These are phyloP conservation scores for Drosophila sechellia DNA, from an alignment of 1,140 invertebrate species.

Conservation along the genomic window DNA sequence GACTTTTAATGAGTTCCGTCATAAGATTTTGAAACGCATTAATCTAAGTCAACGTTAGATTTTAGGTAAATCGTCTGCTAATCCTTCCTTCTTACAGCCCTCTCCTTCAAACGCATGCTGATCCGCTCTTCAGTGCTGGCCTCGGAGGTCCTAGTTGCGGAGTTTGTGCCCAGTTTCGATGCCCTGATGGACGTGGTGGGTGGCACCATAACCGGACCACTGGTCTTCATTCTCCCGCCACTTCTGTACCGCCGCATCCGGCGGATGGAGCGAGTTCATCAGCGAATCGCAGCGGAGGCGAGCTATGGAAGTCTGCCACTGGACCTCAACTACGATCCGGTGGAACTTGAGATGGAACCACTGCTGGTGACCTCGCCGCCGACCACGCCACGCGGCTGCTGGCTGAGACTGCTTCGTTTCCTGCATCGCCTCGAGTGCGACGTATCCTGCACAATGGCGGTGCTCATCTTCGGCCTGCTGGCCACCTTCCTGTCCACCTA, in stretches of 20 bases:
- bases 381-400: conserved; percentile 43
- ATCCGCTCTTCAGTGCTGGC: conserved; percentile 90
- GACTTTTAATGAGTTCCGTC: conserved; percentile 1
- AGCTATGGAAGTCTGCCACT: conserved; percentile 75
- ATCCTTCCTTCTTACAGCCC: conserved; percentile 86
- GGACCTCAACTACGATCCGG: conserved; percentile 74
- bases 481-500: conserved; percentile 81
- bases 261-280: conserved; percentile 81
- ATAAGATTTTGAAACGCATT: not conserved
- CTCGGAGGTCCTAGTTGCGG: conserved; percentile 90
- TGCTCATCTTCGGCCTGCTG: conserved; percentile 74
- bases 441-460: conserved; percentile 71
- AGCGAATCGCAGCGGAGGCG: conserved; percentile 74
- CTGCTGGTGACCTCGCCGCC: conserved; percentile 43
- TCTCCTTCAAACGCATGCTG: conserved; percentile 90
- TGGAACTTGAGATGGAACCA: conserved; percentile 72
- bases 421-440: conserved; percentile 68
- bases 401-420: conserved; percentile 54
- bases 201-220: conserved; percentile 92
- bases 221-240: conserved; percentile 94
- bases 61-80: conserved; percentile 60
- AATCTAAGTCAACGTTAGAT: conserved; percentile 3
- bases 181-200: conserved; percentile 94
- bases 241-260: conserved; percentile 90
- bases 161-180: conserved; percentile 94